Conservation (phyloP, 2,113 vertebrate genomes). For the Crotalus horridus region DNA sequence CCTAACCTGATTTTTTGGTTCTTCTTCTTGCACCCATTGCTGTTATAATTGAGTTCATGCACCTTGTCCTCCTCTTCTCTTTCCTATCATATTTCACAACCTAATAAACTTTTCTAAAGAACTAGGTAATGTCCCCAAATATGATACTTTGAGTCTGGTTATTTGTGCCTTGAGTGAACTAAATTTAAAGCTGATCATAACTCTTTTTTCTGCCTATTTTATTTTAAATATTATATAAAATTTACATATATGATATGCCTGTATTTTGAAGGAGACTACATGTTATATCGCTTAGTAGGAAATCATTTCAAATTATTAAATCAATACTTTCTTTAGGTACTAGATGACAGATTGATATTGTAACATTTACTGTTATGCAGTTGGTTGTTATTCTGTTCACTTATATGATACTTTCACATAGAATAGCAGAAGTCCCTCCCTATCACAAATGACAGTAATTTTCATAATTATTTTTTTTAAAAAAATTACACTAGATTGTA, state of each 20-base stretch:
- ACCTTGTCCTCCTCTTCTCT: background rate
- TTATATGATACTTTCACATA: background rate
- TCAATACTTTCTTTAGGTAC: background rate
- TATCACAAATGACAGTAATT: background rate
- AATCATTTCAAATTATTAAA: background rate
- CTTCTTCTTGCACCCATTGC: background rate
- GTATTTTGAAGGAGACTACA: background rate
- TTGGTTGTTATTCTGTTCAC: conserved; percentile 16
- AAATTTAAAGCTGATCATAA: background rate
- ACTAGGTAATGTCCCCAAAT: background rate
- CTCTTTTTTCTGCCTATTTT: background rate
- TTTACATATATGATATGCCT: background rate
- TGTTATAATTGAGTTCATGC: background rate
- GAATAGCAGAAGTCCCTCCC: background rate
- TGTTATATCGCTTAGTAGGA: background rate
- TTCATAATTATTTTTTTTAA: background rate
- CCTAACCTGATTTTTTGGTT: background rate
- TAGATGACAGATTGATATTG: background rate
- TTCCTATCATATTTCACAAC: background rate
- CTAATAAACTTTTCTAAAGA: background rate
- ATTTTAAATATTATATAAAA: background rate
- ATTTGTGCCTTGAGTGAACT: background rate
- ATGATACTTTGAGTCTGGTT: background rate
- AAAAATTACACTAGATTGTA: background rate
- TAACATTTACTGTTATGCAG: background rate